Evolutionary conservation across 2,888 invertebrate species (phyloP).

Genomic region (Chelonus formosanus): DNA sequence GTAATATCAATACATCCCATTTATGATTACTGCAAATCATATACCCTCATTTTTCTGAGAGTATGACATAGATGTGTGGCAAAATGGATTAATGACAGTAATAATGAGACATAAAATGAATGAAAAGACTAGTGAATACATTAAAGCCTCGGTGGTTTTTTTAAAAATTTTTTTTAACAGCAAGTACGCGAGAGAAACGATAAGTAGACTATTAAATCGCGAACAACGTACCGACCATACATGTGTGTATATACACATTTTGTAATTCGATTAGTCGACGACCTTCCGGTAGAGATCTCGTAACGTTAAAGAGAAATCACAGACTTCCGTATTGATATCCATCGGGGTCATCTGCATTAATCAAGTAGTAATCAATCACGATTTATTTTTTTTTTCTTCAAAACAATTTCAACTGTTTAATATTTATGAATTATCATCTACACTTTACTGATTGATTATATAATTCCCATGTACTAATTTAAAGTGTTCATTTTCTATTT

Average conservation of each 20-base stretch:
- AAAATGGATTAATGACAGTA: conserved; percentile 17
- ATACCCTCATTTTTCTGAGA: no score
- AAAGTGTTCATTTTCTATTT: no score
- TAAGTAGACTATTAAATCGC: conserved; percentile 41
- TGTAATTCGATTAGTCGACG: conserved; percentile 42
- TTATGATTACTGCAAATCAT: no score
- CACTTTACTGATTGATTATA: no score
- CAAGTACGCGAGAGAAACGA: conserved; percentile 32
- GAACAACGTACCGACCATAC: conserved; percentile 34
- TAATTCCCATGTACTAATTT: not conserved
- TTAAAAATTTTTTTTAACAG: conserved; percentile 35
- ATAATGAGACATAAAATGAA: not conserved
- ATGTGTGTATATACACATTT: conserved; percentile 4
- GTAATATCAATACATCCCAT: no score
- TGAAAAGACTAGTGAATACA: conserved; percentile 14
- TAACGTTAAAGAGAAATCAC: conserved; percentile 23
- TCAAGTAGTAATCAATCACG: conserved; percentile 17
- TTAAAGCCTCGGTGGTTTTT: conserved; percentile 18
- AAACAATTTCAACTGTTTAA: no score
- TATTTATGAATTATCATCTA: no score
- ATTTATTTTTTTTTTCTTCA: conserved; percentile 4
- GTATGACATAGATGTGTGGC: not conserved
- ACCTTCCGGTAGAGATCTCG: conserved; percentile 33
- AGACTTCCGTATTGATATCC: conserved; percentile 7
- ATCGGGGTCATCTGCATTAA: not conserved